These are phyloP conservation scores for Cheilosia scutellata DNA, from an alignment of 2,888 invertebrate species.

Conservation along the genomic window DNA sequence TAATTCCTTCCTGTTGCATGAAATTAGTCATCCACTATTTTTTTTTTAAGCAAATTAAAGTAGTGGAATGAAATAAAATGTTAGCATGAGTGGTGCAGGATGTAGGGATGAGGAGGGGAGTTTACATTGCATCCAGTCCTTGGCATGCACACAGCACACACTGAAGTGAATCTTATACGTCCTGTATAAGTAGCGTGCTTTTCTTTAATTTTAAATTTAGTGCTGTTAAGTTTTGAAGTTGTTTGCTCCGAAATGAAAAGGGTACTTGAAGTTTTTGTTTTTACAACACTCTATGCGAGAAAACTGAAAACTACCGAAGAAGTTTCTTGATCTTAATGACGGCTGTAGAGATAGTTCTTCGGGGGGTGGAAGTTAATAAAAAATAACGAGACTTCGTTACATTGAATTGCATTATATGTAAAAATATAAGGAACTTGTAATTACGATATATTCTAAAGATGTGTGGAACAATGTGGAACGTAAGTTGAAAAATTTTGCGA, in stretches of 20 bases:
- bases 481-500: too few relatives aligned
- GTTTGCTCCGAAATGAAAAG: neutral
- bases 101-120: neutral
- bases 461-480: too few relatives aligned
- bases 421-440: too few relatives aligned
- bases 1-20: conserved; percentile 73
- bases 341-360: conserved; percentile 4
- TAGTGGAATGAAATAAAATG: conserved; percentile 37
- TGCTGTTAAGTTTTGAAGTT: conserved; percentile 43
- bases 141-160: neutral
- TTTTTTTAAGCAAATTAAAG: conserved; percentile 18
- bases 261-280: conserved; percentile 38
- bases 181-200: conserved; percentile 31
- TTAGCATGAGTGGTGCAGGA: conserved; percentile 16
- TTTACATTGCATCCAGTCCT: conserved; percentile 8
- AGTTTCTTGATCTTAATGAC: conserved; percentile 54
- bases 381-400: neutral
- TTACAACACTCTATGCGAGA: conserved; percentile 37
- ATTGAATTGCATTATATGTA: neutral
- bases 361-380: conserved; percentile 15
- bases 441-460: too few relatives aligned
- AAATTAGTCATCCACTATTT: conserved; percentile 65
- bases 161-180: conserved; percentile 1
- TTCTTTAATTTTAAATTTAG: conserved; percentile 63
- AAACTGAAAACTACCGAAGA: conserved; percentile 28